Conservation (phyloP, 2,888 invertebrate genomes). For the Sceliomorpha sp. region DNA sequence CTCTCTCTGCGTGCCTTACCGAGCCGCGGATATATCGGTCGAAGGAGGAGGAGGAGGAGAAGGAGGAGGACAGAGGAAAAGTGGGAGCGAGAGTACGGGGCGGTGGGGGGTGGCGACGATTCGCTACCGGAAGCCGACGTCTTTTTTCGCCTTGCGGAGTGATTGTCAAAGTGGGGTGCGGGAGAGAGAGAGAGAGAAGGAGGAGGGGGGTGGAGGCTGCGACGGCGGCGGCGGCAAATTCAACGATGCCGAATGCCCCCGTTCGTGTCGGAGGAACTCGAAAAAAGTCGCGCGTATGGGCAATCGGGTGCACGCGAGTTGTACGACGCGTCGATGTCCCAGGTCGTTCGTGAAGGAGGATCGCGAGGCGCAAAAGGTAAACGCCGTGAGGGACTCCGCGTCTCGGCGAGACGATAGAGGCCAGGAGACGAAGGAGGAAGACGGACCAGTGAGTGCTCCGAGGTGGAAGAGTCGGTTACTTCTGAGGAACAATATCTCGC, state of each 20-base stretch:
- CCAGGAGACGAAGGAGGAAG: too few species aligned
- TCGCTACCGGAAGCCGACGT: conserved; percentile 29
- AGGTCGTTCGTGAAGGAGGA: too few species aligned
- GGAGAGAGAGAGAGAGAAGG: conserved; percentile 4
- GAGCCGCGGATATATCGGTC: conserved; percentile 27
- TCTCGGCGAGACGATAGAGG: too few species aligned
- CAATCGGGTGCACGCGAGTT: too few species aligned
- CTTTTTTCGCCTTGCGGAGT: conserved; percentile 21
- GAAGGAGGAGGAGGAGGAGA: conserved; percentile 11
- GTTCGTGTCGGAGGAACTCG: too few species aligned
- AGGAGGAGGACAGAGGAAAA: conserved; percentile 20
- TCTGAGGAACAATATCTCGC: conserved; percentile 29
- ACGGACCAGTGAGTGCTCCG: conserved; percentile 13
- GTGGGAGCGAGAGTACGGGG: conserved; percentile 21
- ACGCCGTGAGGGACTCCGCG: too few species aligned
- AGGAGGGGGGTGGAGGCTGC: conserved; percentile 18
- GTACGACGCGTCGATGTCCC: too few species aligned
- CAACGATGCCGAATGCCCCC: background rate
- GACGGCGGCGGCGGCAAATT: conserved; percentile 2
- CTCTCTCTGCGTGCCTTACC: conserved; percentile 43
- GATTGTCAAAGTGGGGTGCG: too few species aligned
- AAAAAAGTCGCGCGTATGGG: too few species aligned
- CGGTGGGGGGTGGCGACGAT: conserved; percentile 9
- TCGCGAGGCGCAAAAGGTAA: too few species aligned
- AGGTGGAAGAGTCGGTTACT: conserved; percentile 23